These are phyloP conservation scores for Pterocles orientalis DNA, from an alignment of 2,113 vertebrate species.

Conservation along the genomic window DNA sequence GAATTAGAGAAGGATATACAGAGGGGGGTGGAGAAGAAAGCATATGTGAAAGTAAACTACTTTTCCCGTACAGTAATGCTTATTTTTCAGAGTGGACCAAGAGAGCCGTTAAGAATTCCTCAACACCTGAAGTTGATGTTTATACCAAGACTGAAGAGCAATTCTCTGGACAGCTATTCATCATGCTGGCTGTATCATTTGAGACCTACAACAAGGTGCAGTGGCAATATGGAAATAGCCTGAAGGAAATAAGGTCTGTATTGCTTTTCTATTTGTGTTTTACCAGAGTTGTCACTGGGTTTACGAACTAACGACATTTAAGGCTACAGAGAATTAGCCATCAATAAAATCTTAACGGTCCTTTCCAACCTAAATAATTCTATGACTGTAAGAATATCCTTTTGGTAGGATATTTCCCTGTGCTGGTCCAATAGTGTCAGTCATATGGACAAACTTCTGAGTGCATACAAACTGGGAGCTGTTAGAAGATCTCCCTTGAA, in stretches of 20 bases:
- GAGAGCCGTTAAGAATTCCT: constrained; percentile 9
- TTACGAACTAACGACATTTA: neutral
- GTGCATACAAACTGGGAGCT: neutral
- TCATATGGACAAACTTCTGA: neutral
- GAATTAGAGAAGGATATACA: constrained; percentile 10
- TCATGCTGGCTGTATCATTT: neutral
- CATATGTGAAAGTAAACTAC: constrained; percentile 37
- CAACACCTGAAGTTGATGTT: neutral
- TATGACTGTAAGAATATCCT: neutral
- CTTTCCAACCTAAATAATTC: too few species aligned
- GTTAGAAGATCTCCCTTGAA: neutral
- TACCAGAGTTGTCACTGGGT: neutral
- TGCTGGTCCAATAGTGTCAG: neutral
- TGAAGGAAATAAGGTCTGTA: neutral
- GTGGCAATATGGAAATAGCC: neutral
- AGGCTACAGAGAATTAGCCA: constrained; percentile 5
- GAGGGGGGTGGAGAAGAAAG: constrained; percentile 6
- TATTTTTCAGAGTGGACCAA: constrained; percentile 3
- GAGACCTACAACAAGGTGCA: constrained; percentile 3
- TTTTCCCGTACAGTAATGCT: neutral
- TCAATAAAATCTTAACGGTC: neutral
- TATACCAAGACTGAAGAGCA: neutral
- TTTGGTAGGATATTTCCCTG: neutral
- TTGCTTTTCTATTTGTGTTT: neutral
- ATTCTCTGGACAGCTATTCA: constrained; percentile 14